phyloP scores from a whole-genome alignment of 2,113 vertebrate genomes.

The Meleagris gallopavo region DNA sequence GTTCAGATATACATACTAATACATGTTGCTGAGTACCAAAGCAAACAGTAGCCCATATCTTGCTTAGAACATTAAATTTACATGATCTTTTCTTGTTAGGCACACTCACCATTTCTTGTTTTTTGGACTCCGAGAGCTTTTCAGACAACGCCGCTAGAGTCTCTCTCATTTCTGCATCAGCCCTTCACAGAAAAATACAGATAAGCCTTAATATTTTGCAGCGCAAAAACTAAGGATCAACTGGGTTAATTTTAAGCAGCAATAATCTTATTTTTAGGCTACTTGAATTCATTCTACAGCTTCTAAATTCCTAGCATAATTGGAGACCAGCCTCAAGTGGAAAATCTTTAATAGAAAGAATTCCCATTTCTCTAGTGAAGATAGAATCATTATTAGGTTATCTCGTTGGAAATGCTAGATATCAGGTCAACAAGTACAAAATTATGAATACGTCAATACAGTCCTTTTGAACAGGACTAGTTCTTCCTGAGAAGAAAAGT shows the following conservation, averaged over 20 bases:
- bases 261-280: background rate
- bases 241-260: background rate
- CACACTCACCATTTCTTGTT: constrained; percentile 86
- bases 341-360: background rate
- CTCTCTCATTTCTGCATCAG: constrained; percentile 87
- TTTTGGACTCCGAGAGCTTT: constrained; percentile 80
- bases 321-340: background rate
- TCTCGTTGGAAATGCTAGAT: background rate
- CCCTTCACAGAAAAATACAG: constrained; percentile 74
- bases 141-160: constrained; percentile 85
- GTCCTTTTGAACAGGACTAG: background rate
- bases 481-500: background rate
- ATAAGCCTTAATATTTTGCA: background rate
- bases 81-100: background rate
- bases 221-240: background rate
- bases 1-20: background rate
- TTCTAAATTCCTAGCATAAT: background rate
- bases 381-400: no score
- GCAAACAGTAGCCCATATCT: background rate
- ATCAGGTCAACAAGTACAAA: constrained; percentile 10
- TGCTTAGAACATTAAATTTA: background rate
- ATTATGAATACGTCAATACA: background rate
- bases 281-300: background rate
- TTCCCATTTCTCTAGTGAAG: background rate
- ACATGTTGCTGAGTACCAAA: background rate